Conservation (phyloP, 37 sponge, comb jelly and placozoan genomes). For the Bolinopsis microptera region DNA sequence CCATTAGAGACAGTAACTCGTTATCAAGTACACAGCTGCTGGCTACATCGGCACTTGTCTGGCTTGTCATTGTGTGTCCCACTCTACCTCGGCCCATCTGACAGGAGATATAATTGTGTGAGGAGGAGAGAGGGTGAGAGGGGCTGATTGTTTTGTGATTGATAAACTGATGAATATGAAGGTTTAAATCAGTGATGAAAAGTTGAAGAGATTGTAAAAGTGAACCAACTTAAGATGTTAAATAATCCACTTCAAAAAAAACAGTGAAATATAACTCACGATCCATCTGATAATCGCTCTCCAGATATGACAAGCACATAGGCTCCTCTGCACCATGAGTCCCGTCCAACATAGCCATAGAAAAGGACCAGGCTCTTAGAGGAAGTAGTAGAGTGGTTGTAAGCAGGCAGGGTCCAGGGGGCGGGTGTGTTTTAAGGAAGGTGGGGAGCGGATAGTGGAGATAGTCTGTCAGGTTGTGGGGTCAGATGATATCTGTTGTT, state of each 20-base stretch:
- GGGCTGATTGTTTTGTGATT: too few relatives aligned
- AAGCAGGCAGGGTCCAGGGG: conserved; percentile 18
- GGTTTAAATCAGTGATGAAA: too few relatives aligned
- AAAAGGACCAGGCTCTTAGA: background rate
- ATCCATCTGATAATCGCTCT: conserved; percentile 44
- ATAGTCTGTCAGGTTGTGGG: conserved; percentile 45
- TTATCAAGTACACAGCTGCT: conserved; percentile 17
- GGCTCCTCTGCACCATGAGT: conserved; percentile 38
- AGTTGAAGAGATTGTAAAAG: too few relatives aligned
- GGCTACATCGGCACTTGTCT: background rate
- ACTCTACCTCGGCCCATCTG: conserved; percentile 60
- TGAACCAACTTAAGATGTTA: too few relatives aligned
- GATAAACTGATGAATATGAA: too few relatives aligned
- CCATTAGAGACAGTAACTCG: background rate
- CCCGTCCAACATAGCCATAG: conserved; percentile 37
- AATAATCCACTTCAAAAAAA: too few relatives aligned
- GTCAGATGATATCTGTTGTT: conserved; percentile 45
- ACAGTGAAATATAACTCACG: too few relatives aligned
- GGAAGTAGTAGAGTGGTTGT: conserved; percentile 34
- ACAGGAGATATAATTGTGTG: too few relatives aligned
- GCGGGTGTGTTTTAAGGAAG: too few relatives aligned
- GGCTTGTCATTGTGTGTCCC: conserved; percentile 51
- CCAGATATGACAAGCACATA: background rate
- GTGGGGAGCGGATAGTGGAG: background rate
- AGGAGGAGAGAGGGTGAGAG: too few relatives aligned